These are phyloP conservation scores for Vanessa cardui DNA, from an alignment of 2,888 invertebrate genomes.

Conservation along the genomic window DNA sequence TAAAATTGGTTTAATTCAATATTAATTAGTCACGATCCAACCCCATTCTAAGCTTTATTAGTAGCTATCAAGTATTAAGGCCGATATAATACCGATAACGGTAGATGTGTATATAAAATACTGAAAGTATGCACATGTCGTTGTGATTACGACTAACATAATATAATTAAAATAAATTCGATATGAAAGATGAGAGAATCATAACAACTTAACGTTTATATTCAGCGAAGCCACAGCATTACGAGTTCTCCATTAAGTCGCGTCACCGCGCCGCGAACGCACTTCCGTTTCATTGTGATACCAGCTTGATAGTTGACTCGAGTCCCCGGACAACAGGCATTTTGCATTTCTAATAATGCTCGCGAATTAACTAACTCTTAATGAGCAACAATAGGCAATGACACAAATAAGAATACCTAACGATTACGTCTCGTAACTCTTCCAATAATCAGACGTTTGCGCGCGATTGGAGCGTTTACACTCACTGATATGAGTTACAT, in stretches of 20 bases:
- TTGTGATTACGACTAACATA: too few relatives aligned
- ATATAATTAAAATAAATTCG: too few relatives aligned
- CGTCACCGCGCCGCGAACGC: not conserved
- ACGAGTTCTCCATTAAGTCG: not conserved
- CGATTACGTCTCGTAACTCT: not conserved
- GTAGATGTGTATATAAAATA: too few relatives aligned
- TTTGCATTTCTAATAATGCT: conserved; percentile 20
- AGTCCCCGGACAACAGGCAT: conserved; percentile 11
- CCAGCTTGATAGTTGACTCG: conserved; percentile 9
- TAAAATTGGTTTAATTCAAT: too few relatives aligned
- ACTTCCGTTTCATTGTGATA: conserved; percentile 17
- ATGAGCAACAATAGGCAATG: conserved; percentile 6
- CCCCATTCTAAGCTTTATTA: too few relatives aligned
- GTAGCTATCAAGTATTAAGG: too few relatives aligned
- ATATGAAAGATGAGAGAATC: conserved; percentile 2
- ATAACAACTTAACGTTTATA: conserved; percentile 35
- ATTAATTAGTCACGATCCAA: too few relatives aligned
- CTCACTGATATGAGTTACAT: too few relatives aligned
- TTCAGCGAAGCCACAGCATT: conserved; percentile 10
- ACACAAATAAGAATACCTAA: not conserved
- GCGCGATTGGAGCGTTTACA: too few relatives aligned
- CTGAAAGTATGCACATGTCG: too few relatives aligned
- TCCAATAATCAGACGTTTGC: not conserved
- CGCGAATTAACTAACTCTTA: conserved; percentile 10
- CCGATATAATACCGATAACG: too few relatives aligned